phyloP scores from a whole-genome alignment of 2,113 vertebrate genomes.

The Manacus vitellinus region DNA sequence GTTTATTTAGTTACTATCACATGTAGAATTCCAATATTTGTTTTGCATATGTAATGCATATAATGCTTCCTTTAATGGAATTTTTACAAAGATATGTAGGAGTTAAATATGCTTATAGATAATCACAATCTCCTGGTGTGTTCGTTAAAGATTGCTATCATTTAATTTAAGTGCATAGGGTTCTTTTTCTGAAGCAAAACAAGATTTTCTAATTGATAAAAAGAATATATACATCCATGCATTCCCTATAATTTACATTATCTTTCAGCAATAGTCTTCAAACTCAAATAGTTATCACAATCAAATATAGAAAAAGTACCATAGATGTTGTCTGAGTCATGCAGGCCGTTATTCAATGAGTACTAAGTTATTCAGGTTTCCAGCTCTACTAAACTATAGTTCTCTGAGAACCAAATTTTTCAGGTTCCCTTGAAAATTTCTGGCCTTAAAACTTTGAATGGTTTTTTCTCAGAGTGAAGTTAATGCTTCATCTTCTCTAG shows the following conservation, averaged over 20 bases:
- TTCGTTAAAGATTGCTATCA: background rate
- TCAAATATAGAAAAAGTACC: background rate
- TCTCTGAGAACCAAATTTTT: background rate
- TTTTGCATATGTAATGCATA: background rate
- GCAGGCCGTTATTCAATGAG: background rate
- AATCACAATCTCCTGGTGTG: background rate
- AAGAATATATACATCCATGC: accelerated
- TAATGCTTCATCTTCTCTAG: conserved; percentile 63
- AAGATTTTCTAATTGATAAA: background rate
- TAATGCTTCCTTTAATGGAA: background rate
- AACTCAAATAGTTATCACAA: background rate
- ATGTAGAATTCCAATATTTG: background rate
- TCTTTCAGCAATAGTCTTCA: background rate
- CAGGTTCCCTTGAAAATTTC: conserved; percentile 38
- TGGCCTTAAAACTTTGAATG: conserved; percentile 35
- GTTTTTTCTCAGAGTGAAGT: conserved; percentile 4
- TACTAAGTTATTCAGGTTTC: background rate
- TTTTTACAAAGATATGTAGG: background rate
- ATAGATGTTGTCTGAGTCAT: background rate
- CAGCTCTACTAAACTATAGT: background rate
- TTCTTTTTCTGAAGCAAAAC: background rate
- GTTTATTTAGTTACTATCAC: background rate
- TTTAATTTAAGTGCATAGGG: background rate
- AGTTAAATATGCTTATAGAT: background rate
- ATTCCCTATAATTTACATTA: background rate